Conservation (phyloP, 2,888 invertebrate species). For the Microplitis deprimator region DNA sequence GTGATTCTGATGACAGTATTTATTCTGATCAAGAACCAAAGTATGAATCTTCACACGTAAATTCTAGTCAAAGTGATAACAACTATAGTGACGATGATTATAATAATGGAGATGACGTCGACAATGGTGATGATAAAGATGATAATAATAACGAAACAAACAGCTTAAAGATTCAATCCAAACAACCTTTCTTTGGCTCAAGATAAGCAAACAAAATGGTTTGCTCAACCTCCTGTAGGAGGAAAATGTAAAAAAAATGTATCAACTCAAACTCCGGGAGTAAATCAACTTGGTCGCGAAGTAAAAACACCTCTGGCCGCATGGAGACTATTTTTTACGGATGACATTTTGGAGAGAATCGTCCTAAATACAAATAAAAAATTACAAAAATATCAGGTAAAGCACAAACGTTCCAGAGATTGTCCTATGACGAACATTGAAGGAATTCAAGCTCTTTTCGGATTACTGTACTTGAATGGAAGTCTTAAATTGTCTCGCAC, state of each 20-base stretch:
- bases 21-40: no score
- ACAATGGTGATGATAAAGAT: no score
- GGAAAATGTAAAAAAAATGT: background rate
- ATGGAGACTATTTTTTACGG: background rate
- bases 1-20: no score
- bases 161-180: no score
- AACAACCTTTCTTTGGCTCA: no score
- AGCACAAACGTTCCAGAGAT: background rate
- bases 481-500: background rate
- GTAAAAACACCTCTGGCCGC: background rate
- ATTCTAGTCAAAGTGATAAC: no score
- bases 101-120: no score
- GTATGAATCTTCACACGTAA: no score
- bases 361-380: background rate
- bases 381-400: background rate
- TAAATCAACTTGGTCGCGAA: background rate
- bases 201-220: no score
- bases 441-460: constrained; percentile 3
- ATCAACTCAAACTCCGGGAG: background rate
- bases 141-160: no score
- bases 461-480: background rate
- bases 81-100: no score
- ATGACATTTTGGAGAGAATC: background rate
- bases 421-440: background rate
- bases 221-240: no score